phyloP scores from a whole-genome alignment of 1,140 invertebrate species.

The Xylocopa sonorina region DNA sequence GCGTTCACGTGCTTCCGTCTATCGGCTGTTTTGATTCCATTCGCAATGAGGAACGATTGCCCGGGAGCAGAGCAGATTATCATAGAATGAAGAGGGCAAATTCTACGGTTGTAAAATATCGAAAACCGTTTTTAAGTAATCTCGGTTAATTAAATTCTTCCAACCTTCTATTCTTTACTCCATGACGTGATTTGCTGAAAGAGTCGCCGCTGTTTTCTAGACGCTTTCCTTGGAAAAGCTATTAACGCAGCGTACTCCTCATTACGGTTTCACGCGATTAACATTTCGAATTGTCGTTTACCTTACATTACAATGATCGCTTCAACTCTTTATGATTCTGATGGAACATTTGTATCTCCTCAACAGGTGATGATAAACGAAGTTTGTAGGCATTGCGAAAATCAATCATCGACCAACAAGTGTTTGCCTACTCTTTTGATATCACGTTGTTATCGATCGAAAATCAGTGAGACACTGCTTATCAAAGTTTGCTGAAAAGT shows the following conservation, averaged over 20 bases:
- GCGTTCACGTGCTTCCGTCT: background rate
- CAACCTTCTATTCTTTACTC: conserved; percentile 18
- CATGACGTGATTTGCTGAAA: conserved; percentile 1
- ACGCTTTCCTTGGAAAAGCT: background rate
- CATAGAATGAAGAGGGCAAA: too few species aligned
- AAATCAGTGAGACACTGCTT: background rate
- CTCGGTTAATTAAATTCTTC: conserved; percentile 24
- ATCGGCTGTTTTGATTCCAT: too few species aligned
- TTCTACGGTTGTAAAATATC: background rate
- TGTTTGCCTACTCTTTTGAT: background rate
- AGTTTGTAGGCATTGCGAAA: background rate
- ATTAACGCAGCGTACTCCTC: too few species aligned
- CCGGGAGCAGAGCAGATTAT: too few species aligned
- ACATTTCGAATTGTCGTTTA: background rate
- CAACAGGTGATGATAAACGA: too few species aligned
- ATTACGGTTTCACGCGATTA: background rate
- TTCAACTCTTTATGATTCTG: background rate
- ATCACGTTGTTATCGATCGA: background rate
- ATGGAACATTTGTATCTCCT: background rate
- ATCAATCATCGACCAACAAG: background rate
- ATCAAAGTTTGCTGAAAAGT: too few species aligned
- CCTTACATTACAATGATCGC: background rate
- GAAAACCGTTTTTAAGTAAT: conserved; percentile 25
- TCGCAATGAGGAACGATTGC: too few species aligned
- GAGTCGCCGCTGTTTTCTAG: background rate